Evolutionary conservation across 2,113 vertebrate genomes (phyloP).

Genomic region (Gopherus flavomarginatus): DNA sequence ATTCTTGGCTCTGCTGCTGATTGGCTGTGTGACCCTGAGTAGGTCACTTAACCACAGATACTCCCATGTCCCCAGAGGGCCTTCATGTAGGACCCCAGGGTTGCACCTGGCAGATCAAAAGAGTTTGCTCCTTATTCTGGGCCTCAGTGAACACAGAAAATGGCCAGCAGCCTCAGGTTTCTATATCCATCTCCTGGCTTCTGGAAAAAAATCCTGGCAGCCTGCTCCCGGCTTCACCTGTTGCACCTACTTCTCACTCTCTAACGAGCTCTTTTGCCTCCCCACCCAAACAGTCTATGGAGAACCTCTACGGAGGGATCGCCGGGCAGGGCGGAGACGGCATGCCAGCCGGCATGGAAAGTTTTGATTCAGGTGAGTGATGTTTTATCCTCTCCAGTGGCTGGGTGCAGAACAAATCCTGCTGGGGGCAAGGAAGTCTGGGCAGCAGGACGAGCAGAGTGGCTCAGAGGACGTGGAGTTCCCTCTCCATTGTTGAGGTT

Average conservation of each 20-base stretch:
- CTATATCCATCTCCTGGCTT: neutral
- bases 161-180: neutral
- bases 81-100: neutral
- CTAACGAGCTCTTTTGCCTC: neutral
- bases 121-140: neutral
- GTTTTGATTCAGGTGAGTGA: slow-evolving; percentile 75
- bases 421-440: neutral
- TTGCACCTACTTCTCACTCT: neutral
- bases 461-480: fast-evolving
- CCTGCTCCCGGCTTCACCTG: neutral
- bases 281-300: slow-evolving; percentile 83
- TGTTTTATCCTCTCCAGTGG: neutral
- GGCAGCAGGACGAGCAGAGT: fast-evolving
- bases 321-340: slow-evolving; percentile 76
- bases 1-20: neutral
- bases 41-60: fast-evolving
- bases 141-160: neutral
- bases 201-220: fast-evolving
- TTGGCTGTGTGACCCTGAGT: neutral
- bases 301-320: slow-evolving; percentile 85
- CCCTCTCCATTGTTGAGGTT: fast-evolving
- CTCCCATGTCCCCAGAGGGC: fast-evolving
- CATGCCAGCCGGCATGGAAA: slow-evolving; percentile 58
- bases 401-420: neutral
- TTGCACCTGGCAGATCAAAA: neutral